A percentile compares a stretch with the other conserved stretches of the same genome.
phyloP scores from a whole-genome alignment of 2,797 vertebrate species.

The Cirrhinus molitorella region DNA sequence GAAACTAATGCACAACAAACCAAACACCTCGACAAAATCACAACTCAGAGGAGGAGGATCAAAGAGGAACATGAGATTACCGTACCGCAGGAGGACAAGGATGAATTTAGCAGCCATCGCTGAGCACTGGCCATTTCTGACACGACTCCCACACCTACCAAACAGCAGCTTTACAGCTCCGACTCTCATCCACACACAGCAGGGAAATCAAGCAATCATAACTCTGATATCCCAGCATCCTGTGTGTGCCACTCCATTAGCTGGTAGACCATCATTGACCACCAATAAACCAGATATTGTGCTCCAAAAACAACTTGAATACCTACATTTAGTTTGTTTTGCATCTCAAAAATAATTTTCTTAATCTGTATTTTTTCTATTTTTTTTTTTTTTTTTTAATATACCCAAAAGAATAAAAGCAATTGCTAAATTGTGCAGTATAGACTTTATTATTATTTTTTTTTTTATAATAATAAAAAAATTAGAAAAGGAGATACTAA shows the following conservation, averaged over 20 bases:
- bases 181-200: background rate
- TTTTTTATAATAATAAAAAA: too few relatives aligned
- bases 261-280: background rate
- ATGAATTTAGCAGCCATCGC: background rate
- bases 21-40: background rate
- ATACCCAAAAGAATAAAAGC: too few relatives aligned
- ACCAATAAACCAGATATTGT: background rate
- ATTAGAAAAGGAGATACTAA: too few relatives aligned
- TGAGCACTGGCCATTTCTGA: background rate
- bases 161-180: background rate
- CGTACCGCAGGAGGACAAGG: background rate
- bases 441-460: too few relatives aligned
- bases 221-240: background rate
- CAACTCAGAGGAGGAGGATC: background rate
- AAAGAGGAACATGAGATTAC: constrained; percentile 20
- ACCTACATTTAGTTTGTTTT: background rate
- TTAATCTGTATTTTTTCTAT: too few relatives aligned
- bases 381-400: too few relatives aligned
- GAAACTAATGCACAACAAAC: constrained; percentile 6
- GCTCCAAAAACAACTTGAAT: background rate
- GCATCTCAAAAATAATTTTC: too few relatives aligned
- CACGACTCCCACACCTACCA: background rate
- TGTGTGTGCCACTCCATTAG: background rate
- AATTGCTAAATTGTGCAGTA: too few relatives aligned
- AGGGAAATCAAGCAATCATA: background rate